phyloP scores from a whole-genome alignment of 1,140 invertebrate genomes.

The Trinorchestia longiramus region DNA sequence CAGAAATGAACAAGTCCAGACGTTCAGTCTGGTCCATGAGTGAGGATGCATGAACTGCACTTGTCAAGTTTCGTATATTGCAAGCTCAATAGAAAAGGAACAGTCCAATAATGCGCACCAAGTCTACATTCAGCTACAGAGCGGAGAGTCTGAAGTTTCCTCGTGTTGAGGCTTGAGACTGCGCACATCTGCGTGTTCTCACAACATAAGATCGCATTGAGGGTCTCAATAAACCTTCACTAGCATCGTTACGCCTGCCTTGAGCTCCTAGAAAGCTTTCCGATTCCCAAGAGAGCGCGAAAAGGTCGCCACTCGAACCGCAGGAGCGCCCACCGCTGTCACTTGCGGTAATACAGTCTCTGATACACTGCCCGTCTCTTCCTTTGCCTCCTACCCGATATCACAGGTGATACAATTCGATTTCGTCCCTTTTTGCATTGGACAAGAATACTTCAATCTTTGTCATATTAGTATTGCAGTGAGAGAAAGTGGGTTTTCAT shows the following conservation, averaged over 20 bases:
- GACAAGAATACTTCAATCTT: background rate
- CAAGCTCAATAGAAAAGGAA: background rate
- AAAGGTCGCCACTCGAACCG: constrained; percentile 31
- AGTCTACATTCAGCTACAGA: background rate
- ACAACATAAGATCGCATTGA: constrained; percentile 25
- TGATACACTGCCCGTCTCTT: background rate
- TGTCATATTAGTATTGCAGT: too few relatives aligned
- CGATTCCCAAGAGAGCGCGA: constrained; percentile 27
- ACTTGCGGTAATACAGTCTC: constrained; percentile 10
- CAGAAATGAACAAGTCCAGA: background rate
- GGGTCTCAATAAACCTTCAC: constrained; percentile 33
- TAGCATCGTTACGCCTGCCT: constrained; percentile 25
- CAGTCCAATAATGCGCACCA: background rate
- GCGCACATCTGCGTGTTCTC: constrained; percentile 25
- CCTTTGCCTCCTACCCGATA: background rate
- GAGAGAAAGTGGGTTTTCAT: too few relatives aligned
- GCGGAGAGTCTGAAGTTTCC: background rate
- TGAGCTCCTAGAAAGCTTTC: constrained; percentile 25
- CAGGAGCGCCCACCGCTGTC: background rate
- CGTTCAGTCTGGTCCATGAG: background rate
- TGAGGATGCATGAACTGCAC: background rate
- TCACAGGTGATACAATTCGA: background rate
- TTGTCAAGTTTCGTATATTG: background rate
- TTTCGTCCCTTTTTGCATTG: background rate
- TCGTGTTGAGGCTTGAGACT: background rate